A percentile compares a stretch with the other conserved stretches of the same genome.
phyloP scores from a whole-genome alignment of 2,888 invertebrate species.

The Caenorhabditis macrosperma region DNA sequence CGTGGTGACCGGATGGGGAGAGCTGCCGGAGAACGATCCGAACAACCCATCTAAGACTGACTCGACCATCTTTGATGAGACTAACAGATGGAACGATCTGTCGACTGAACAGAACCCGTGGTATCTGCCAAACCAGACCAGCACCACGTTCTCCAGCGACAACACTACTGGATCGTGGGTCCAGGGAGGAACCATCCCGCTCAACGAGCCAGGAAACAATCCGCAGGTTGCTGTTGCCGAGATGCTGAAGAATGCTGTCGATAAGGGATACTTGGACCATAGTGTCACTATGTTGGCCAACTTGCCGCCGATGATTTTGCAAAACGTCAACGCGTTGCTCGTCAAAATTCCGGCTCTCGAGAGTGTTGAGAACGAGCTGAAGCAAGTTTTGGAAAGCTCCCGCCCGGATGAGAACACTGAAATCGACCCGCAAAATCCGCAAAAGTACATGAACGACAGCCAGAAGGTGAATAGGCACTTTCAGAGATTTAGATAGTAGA shows the following conservation, averaged over 20 bases:
- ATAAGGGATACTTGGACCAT: constrained; percentile 69
- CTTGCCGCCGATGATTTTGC: constrained; percentile 57
- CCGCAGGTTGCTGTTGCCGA: constrained; percentile 59
- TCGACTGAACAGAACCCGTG: constrained; percentile 64
- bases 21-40: constrained; percentile 72
- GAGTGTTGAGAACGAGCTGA: constrained; percentile 64
- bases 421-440: constrained; percentile 60
- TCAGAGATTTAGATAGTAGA: too few species aligned
- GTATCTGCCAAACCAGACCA: constrained; percentile 60
- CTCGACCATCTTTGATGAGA: constrained; percentile 44
- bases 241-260: constrained; percentile 67
- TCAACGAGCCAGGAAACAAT: constrained; percentile 48
- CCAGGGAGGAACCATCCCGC: constrained; percentile 61
- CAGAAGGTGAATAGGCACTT: constrained; percentile 61
- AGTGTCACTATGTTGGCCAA: constrained; percentile 59
- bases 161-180: constrained; percentile 55
- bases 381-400: constrained; percentile 60
- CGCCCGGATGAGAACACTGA: constrained; percentile 54
- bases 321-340: constrained; percentile 59
- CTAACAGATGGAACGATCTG: constrained; percentile 63
- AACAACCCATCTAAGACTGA: constrained; percentile 68
- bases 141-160: constrained; percentile 25
- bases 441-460: constrained; percentile 68
- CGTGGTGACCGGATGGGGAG: constrained; percentile 73
- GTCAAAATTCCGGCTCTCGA: constrained; percentile 65